Evolutionary conservation across 2,113 vertebrate species (phyloP).

Genomic region (Eulacestoma nigropectus): DNA sequence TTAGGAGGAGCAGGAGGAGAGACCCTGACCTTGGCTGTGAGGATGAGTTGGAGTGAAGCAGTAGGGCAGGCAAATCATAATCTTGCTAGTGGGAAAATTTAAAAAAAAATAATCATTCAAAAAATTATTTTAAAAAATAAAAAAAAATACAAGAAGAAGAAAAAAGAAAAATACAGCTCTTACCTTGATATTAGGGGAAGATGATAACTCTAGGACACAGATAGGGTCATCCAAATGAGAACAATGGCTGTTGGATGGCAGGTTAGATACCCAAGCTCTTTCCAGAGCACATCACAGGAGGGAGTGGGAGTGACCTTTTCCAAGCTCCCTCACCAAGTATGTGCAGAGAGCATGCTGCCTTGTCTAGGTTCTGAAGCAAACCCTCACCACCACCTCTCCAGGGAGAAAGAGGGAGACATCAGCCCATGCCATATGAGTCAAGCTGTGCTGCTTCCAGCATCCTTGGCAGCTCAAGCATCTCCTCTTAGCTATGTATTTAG

Average conservation of each 20-base stretch:
- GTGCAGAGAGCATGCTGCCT: not conserved
- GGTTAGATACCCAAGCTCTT: not conserved
- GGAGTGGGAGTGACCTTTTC: not conserved
- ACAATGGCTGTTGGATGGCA: not conserved
- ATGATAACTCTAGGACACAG: not conserved
- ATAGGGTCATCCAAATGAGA: not conserved
- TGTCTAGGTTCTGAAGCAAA: not conserved
- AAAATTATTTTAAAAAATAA: not conserved
- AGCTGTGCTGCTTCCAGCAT: not conserved
- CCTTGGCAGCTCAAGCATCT: not conserved
- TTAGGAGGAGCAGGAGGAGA: not conserved
- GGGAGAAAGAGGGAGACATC: not conserved
- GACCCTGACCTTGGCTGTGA: not conserved
- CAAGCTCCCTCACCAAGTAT: not conserved
- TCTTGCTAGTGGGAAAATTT: not conserved
- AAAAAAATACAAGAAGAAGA: not conserved
- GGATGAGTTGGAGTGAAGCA: not conserved
- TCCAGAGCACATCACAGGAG: not conserved
- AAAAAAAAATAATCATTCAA: not conserved
- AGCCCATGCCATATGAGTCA: fast-evolving
- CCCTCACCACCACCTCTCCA: not conserved
- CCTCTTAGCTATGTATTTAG: not conserved
- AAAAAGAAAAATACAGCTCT: not conserved
- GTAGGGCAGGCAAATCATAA: not conserved
- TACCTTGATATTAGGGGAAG: not conserved